A percentile compares a stretch with the other conserved stretches of the same genome.
Conservation (phyloP, 2,888 invertebrate genomes). For the Byasa hedistus region DNA sequence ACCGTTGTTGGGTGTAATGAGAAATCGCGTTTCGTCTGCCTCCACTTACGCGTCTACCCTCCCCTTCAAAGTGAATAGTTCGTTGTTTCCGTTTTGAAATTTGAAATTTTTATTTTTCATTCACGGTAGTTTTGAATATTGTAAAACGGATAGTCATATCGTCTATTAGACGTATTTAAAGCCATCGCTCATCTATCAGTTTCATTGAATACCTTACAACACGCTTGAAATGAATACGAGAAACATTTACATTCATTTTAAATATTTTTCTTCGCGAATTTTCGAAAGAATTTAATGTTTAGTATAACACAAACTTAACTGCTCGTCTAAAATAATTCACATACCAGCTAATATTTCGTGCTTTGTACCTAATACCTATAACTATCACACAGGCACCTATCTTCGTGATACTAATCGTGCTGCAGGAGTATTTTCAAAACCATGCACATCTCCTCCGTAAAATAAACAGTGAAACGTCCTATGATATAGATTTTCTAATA, state of each 20-base stretch:
- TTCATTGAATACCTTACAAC: too few relatives aligned
- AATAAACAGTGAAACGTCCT: too few relatives aligned
- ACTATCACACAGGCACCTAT: slow-evolving; percentile 1
- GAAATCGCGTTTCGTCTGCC: slow-evolving; percentile 48
- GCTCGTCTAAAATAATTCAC: background rate
- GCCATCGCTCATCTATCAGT: too few relatives aligned
- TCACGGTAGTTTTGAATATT: background rate
- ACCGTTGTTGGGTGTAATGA: slow-evolving; percentile 58
- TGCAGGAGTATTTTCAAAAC: slow-evolving; percentile 1
- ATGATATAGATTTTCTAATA: too few relatives aligned
- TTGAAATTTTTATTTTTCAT: slow-evolving; percentile 5
- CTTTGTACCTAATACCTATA: slow-evolving; percentile 2
- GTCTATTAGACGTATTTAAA: too few relatives aligned
- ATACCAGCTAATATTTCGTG: slow-evolving; percentile 19
- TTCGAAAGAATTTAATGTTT: too few relatives aligned
- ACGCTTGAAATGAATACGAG: too few relatives aligned
- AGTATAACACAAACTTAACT: too few relatives aligned
- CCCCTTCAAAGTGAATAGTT: slow-evolving; percentile 13
- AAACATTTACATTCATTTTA: too few relatives aligned
- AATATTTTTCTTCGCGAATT: too few relatives aligned
- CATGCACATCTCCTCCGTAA: slow-evolving; percentile 29
- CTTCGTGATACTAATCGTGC: slow-evolving; percentile 16
- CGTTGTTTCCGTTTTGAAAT: slow-evolving; percentile 24
- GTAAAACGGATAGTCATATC: too few relatives aligned
- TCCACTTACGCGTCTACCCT: slow-evolving; percentile 18